Evolutionary conservation across 2,797 vertebrate species (phyloP).

Genomic region (Siniperca scherzeri): DNA sequence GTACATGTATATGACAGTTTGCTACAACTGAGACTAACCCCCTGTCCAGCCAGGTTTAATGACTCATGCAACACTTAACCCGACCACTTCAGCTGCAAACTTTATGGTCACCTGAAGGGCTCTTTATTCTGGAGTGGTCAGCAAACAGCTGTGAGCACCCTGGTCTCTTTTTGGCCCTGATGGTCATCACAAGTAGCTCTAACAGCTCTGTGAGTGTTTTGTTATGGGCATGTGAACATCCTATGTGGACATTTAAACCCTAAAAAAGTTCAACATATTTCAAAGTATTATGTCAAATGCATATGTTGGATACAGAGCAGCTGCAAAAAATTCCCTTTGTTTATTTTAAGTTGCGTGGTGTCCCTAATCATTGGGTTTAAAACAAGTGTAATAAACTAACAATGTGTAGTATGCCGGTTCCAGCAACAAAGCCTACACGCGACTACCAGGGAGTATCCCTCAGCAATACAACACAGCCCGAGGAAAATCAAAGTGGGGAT

Average conservation of each 20-base stretch:
- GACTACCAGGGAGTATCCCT: conserved; percentile 58
- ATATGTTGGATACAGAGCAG: conserved; percentile 15
- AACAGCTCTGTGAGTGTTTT: conserved; percentile 27
- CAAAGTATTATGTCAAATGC: conserved; percentile 30
- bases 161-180: conserved; percentile 48
- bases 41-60: conserved; percentile 65
- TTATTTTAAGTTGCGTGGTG: conserved; percentile 30
- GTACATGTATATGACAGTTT: background rate
- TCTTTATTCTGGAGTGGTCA: conserved; percentile 72
- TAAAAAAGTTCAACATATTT: conserved; percentile 19
- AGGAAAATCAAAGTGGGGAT: conserved; percentile 45
- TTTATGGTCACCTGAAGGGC: conserved; percentile 76
- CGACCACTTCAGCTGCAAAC: conserved; percentile 55
- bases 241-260: background rate
- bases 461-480: conserved; percentile 42
- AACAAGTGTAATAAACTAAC: conserved; percentile 47
- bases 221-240: conserved; percentile 37
- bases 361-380: conserved; percentile 55
- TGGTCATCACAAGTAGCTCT: conserved; percentile 54
- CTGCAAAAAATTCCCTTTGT: background rate
- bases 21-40: conserved; percentile 7
- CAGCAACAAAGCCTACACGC: conserved; percentile 31
- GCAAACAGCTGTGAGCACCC: conserved; percentile 74
- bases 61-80: conserved; percentile 65
- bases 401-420: conserved; percentile 26